phyloP scores from a whole-genome alignment of 2,113 vertebrate species.

The Pelvicachromis taeniatus region DNA sequence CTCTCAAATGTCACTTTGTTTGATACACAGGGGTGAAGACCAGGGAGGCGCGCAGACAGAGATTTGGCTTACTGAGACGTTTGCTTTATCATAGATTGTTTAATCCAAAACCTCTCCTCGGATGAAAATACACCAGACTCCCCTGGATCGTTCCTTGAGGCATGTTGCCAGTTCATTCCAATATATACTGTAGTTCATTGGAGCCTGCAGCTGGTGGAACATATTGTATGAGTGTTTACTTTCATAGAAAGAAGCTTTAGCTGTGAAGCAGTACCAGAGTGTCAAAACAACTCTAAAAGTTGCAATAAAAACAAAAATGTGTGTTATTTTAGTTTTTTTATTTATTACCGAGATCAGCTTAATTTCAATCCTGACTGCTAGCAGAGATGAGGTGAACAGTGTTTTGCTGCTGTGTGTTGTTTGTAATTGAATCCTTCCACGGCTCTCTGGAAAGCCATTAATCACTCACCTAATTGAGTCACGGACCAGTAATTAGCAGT shows the following conservation, averaged over 20 bases:
- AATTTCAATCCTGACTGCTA: background rate
- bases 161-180: slow-evolving; percentile 48
- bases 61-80: slow-evolving; percentile 41
- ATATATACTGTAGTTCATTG: slow-evolving; percentile 11
- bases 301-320: slow-evolving; percentile 18
- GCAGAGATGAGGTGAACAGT: slow-evolving; percentile 13
- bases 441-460: slow-evolving; percentile 57
- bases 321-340: background rate
- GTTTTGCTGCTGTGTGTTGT: slow-evolving; percentile 30
- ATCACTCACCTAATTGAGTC: slow-evolving; percentile 64
- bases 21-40: slow-evolving; percentile 49
- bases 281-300: slow-evolving; percentile 9
- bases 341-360: slow-evolving; percentile 11
- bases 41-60: slow-evolving; percentile 42
- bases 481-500: slow-evolving; percentile 60
- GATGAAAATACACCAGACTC: slow-evolving; percentile 45
- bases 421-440: slow-evolving; percentile 63
- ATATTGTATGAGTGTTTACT: slow-evolving; percentile 16
- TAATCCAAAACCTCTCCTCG: slow-evolving; percentile 56
- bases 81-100: slow-evolving; percentile 62
- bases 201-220: slow-evolving; percentile 7
- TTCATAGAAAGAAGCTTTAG: background rate
- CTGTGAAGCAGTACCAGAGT: background rate
- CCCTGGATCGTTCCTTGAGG: slow-evolving; percentile 30
- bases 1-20: slow-evolving; percentile 73